Evolutionary conservation across 2,888 invertebrate species (phyloP).

Genomic region (Drosophila eohydei): DNA sequence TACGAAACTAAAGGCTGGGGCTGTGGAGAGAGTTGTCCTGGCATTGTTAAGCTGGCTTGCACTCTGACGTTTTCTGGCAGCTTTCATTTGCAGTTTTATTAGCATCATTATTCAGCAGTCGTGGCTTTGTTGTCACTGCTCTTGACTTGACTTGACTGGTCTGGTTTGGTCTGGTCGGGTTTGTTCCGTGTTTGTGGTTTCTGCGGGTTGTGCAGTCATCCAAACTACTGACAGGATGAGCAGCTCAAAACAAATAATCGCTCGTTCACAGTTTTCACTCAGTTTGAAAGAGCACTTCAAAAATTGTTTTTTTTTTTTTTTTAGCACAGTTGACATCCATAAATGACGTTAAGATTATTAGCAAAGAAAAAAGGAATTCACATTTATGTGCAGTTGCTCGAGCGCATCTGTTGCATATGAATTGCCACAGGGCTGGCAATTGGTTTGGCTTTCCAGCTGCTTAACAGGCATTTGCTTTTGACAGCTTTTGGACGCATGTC

Average conservation of each 20-base stretch:
- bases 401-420: slow-evolving; percentile 5
- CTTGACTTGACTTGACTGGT: slow-evolving; percentile 28
- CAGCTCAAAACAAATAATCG: slow-evolving; percentile 21
- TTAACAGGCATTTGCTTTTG: slow-evolving; percentile 8
- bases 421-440: neutral
- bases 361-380: neutral
- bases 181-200: slow-evolving; percentile 35
- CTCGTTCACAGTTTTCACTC: slow-evolving; percentile 22
- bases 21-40: neutral
- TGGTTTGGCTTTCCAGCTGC: neutral
- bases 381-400: slow-evolving; percentile 3
- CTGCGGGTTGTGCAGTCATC: slow-evolving; percentile 13
- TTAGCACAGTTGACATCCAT: slow-evolving; percentile 24
- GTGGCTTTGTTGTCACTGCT: slow-evolving; percentile 37
- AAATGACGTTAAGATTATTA: slow-evolving; percentile 1
- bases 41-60: slow-evolving; percentile 47
- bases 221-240: slow-evolving; percentile 7
- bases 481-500: neutral
- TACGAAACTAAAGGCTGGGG: neutral
- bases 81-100: slow-evolving; percentile 67
- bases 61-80: slow-evolving; percentile 52
- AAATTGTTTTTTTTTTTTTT: slow-evolving; percentile 24
- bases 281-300: slow-evolving; percentile 23
- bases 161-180: slow-evolving; percentile 28
- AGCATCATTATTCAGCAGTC: slow-evolving; percentile 61